These are phyloP conservation scores for Poeciliopsis turrubarensis DNA, from an alignment of 2,113 vertebrate species.

Conservation along the genomic window DNA sequence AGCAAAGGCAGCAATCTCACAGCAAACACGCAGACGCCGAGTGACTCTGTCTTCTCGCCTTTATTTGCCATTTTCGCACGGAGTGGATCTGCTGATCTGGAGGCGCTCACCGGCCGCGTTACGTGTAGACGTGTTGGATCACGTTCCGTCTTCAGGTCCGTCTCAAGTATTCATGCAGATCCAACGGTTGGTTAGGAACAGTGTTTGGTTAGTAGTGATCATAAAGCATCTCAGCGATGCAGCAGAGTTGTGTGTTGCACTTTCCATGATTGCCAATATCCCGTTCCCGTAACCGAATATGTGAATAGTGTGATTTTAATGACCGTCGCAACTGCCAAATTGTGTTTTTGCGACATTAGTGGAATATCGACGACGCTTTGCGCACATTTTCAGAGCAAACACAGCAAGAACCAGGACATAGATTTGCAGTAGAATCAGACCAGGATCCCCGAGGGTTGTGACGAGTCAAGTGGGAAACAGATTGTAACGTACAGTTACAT, in stretches of 20 bases:
- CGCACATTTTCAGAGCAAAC: too few species aligned
- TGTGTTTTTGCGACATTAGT: too few species aligned
- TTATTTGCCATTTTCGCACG: background rate
- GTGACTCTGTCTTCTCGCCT: background rate
- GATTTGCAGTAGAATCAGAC: background rate
- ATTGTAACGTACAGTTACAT: background rate
- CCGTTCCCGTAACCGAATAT: background rate
- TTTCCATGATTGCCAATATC: background rate
- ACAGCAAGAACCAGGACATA: background rate
- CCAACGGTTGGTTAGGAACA: background rate
- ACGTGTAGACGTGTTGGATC: background rate
- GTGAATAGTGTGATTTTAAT: too few species aligned
- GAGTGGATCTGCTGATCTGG: background rate
- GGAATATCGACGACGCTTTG: too few species aligned
- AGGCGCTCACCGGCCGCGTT: background rate
- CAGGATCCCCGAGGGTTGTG: background rate
- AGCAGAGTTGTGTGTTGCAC: background rate
- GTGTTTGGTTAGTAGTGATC: too few species aligned
- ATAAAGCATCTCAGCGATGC: too few species aligned
- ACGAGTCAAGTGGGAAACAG: background rate
- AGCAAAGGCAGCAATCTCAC: conserved; percentile 33
- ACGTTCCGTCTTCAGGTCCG: background rate
- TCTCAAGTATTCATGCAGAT: background rate
- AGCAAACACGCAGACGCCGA: background rate
- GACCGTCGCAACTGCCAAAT: too few species aligned